A percentile compares a stretch with the other conserved stretches of the same genome.
Evolutionary conservation across 2,797 vertebrate genomes (phyloP).

Genomic region (Semotilus atromaculatus): DNA sequence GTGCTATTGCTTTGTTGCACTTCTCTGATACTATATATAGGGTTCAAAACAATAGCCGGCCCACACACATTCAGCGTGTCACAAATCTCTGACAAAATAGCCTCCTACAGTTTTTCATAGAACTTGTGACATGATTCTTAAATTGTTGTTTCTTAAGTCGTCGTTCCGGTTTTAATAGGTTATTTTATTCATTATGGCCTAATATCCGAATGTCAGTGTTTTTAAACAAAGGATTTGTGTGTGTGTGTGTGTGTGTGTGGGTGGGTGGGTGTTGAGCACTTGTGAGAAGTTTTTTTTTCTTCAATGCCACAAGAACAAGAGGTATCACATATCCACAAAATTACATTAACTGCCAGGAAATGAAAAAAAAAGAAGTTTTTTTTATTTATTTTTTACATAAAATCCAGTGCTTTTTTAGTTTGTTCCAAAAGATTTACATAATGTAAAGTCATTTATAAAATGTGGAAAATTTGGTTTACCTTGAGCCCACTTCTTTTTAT

Average conservation of each 20-base stretch:
- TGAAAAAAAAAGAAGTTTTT: no score
- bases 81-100: neutral
- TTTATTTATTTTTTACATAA: no score
- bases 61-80: neutral
- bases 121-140: neutral
- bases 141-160: neutral
- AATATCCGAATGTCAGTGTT: neutral
- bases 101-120: neutral
- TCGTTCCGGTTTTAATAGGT: neutral
- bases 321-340: no score
- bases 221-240: neutral
- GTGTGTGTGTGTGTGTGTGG: neutral
- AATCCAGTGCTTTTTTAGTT: no score
- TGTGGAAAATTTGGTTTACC: no score
- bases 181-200: neutral
- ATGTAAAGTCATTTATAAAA: no score
- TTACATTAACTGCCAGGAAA: no score
- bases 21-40: constrained; percentile 9
- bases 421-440: no score
- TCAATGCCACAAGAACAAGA: no score
- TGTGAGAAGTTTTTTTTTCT: no score
- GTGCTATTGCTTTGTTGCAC: neutral
- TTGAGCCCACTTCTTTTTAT: no score
- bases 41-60: neutral
- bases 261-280: no score